Percentiles rank a stretch among this genome's conserved stretches.
These are phyloP conservation scores for Bos javanicus DNA, from an alignment of 2,113 vertebrate genomes.

Conservation along the genomic window DNA sequence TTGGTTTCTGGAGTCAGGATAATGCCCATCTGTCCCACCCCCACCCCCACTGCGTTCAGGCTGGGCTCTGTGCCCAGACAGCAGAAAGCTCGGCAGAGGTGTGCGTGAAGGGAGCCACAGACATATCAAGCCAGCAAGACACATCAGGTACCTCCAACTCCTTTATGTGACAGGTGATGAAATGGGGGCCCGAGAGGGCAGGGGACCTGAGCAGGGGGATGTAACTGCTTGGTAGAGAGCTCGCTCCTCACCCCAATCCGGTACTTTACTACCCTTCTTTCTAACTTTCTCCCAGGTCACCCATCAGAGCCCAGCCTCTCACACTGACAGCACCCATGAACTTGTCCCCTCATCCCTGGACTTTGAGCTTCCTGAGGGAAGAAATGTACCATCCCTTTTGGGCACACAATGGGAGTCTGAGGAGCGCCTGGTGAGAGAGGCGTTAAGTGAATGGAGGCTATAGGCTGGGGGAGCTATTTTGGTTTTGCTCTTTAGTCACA, in stretches of 20 bases:
- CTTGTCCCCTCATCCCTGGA: not conserved
- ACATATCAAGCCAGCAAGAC: not conserved
- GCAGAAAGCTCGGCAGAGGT: not conserved
- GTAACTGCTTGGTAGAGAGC: not conserved
- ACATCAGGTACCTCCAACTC: not conserved
- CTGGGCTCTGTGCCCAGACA: not conserved
- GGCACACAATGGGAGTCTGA: not conserved
- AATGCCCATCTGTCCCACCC: not conserved
- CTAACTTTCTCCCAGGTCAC: not conserved
- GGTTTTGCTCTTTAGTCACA: not conserved
- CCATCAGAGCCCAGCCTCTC: not conserved
- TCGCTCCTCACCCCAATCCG: not conserved
- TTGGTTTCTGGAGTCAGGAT: not conserved
- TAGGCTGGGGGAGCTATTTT: not conserved
- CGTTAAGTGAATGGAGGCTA: not conserved
- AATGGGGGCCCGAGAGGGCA: not conserved
- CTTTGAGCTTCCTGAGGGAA: not conserved
- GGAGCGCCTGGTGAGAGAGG: rapidly evolving
- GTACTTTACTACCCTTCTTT: not conserved
- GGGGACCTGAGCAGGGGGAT: not conserved
- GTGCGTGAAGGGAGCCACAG: not conserved
- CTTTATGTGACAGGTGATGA: not conserved
- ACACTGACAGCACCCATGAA: not conserved
- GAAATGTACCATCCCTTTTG: not conserved
- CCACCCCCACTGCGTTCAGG: not conserved